These are phyloP conservation scores for Tricholauxania praeusta DNA, from an alignment of 2,888 invertebrate species.

Conservation along the genomic window DNA sequence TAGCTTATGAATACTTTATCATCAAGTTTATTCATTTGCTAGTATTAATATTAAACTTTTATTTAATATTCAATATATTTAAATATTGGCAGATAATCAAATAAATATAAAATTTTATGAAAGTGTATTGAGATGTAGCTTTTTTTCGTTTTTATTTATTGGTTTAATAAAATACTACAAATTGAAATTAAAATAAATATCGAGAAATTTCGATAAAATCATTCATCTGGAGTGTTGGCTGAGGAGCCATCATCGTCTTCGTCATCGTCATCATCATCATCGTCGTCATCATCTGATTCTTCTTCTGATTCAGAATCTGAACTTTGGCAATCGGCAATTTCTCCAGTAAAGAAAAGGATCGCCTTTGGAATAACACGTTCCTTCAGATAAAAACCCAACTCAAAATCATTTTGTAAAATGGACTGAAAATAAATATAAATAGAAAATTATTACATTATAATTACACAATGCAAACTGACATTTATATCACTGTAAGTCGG, in stretches of 20 bases:
- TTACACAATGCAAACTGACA: constrained; percentile 36
- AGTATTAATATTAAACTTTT: no score
- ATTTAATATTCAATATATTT: no score
- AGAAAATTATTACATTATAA: background rate
- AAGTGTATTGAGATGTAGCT: no score
- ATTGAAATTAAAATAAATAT: no score
- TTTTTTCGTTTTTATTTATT: no score
- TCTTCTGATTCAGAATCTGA: constrained; percentile 55
- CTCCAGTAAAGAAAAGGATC: constrained; percentile 95
- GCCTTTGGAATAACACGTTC: constrained; percentile 96
- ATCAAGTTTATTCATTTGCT: no score
- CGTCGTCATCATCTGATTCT: constrained; percentile 53
- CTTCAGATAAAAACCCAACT: constrained; percentile 96
- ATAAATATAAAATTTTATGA: no score
- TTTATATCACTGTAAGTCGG: constrained; percentile 56
- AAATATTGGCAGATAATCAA: no score
- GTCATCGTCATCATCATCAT: constrained; percentile 52
- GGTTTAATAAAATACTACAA: no score
- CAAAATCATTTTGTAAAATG: constrained; percentile 82
- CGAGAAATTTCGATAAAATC: background rate
- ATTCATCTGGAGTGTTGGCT: constrained; percentile 46
- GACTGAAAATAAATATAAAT: constrained; percentile 47
- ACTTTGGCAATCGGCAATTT: constrained; percentile 70
- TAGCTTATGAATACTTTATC: no score
- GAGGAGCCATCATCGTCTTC: constrained; percentile 49